A percentile compares a stretch with the other conserved stretches of the same genome.
Evolutionary conservation across 2,888 invertebrate species (phyloP).

Genomic region (Yponomeuta malinellus): DNA sequence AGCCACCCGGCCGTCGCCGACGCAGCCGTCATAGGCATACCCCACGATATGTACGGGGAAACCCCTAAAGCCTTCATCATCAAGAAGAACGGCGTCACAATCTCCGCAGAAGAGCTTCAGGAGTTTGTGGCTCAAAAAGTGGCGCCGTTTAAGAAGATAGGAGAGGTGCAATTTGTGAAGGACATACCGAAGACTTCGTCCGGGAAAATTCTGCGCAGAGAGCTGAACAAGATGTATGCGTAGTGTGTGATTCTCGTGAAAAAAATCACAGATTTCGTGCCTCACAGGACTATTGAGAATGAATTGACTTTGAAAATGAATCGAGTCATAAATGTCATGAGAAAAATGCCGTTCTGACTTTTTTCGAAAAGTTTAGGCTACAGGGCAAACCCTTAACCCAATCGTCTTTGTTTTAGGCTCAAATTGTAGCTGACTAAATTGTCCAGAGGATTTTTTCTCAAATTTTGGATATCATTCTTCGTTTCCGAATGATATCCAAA

Average conservation of each 20-base stretch:
- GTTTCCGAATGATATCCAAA: too few relatives aligned
- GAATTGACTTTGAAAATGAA: too few relatives aligned
- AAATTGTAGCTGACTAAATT: too few relatives aligned
- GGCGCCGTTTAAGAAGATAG: conserved; percentile 85
- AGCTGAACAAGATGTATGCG: conserved; percentile 72
- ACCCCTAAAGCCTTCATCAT: conserved; percentile 87
- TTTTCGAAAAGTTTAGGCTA: too few relatives aligned
- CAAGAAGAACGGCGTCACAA: conserved; percentile 60
- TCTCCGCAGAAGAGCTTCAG: conserved; percentile 61
- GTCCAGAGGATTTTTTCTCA: too few relatives aligned
- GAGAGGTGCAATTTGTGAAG: conserved; percentile 78
- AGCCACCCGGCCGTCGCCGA: conserved; percentile 86
- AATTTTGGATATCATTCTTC: too few relatives aligned
- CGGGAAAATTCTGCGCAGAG: conserved; percentile 86
- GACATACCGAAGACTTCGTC: conserved; percentile 85
- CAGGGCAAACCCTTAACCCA: too few relatives aligned
- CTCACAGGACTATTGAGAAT: too few relatives aligned
- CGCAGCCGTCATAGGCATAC: conserved; percentile 89
- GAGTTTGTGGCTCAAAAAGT: conserved; percentile 81
- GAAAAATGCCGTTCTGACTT: too few relatives aligned
- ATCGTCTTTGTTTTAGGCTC: too few relatives aligned
- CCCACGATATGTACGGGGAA: conserved; percentile 83
- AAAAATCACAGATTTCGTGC: not conserved
- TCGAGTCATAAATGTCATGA: too few relatives aligned
- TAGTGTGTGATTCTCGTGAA: conserved; percentile 23